Conservation (phyloP, 2,113 vertebrate genomes). For the Eudyptes chrysolophus region DNA sequence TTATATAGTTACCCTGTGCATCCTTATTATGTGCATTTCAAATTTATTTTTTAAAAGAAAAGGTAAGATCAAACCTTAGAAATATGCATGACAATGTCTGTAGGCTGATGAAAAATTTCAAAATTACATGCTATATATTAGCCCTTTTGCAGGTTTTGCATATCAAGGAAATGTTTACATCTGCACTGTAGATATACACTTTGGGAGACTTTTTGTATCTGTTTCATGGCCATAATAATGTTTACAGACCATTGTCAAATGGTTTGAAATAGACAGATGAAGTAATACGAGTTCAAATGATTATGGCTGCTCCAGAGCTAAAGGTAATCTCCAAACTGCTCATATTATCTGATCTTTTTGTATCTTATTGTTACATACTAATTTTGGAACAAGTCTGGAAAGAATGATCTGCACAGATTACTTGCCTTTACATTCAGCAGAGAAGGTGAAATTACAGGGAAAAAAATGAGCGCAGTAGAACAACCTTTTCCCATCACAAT, state of each 20-base stretch:
- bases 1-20: background rate
- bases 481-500: background rate
- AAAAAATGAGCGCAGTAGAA: background rate
- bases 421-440: background rate
- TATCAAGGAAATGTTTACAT: background rate
- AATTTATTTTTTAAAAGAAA: background rate
- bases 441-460: background rate
- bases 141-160: background rate
- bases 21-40: background rate
- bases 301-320: background rate
- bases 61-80: background rate
- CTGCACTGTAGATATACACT: background rate
- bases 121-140: background rate
- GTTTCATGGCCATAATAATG: background rate
- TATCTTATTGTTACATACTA: background rate
- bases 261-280: background rate
- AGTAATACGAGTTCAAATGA: background rate
- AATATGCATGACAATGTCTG: background rate
- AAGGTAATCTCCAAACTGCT: background rate
- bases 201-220: background rate
- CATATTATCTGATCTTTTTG: background rate
- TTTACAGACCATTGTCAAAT: background rate
- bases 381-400: background rate
- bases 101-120: background rate
- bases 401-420: background rate